phyloP scores from a whole-genome alignment of 1,140 invertebrate genomes.

The Oedothorax gibbosus region DNA sequence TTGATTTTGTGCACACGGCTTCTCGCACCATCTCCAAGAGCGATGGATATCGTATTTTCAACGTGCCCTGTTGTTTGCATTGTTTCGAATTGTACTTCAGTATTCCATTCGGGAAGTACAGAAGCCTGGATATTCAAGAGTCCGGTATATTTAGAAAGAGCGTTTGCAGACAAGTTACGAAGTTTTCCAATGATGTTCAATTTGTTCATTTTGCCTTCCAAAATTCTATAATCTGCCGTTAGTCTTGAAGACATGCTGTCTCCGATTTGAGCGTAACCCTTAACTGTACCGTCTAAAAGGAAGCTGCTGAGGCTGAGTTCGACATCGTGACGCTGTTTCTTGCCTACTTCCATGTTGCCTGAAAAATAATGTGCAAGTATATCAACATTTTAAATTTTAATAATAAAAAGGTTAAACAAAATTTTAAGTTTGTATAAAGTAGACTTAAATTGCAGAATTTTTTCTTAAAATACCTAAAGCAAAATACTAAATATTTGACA shows the following conservation, averaged over 20 bases:
- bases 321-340: conserved; percentile 34
- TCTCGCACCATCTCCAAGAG: conserved; percentile 55
- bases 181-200: conserved; percentile 59
- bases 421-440: too few relatives aligned
- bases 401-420: too few relatives aligned
- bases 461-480: neutral
- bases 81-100: conserved; percentile 64
- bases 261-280: conserved; percentile 62
- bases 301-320: conserved; percentile 57
- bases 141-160: conserved; percentile 62
- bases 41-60: conserved; percentile 63
- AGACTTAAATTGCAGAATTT: too few relatives aligned
- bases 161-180: conserved; percentile 63
- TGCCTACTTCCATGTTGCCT: conserved; percentile 41
- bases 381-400: too few relatives aligned
- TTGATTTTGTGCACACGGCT: conserved; percentile 56
- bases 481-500: too few relatives aligned
- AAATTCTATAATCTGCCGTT: conserved; percentile 64
- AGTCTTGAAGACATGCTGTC: conserved; percentile 63
- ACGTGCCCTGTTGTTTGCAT: conserved; percentile 64
- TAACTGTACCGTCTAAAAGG: conserved; percentile 63
- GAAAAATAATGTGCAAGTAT: neutral
- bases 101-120: conserved; percentile 63
- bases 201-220: conserved; percentile 61
- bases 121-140: conserved; percentile 58